phyloP scores from a whole-genome alignment of 1,140 invertebrate species.

The Propsilocerus akamusi region DNA sequence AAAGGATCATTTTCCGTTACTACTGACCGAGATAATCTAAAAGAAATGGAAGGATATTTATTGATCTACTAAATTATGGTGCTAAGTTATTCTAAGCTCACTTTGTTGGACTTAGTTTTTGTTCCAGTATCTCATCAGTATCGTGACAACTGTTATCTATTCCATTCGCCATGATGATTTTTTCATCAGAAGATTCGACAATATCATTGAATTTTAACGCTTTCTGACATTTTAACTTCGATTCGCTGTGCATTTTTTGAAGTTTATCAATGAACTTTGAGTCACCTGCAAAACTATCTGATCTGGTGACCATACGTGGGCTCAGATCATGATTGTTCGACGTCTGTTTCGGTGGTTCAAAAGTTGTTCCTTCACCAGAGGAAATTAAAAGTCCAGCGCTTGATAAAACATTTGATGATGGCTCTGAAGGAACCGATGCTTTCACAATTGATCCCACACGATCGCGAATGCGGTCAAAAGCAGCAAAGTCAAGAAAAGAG shows the following conservation, averaged over 20 bases:
- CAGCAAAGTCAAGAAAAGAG: conserved; percentile 28
- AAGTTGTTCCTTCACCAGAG: conserved; percentile 10
- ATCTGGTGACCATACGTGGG: conserved; percentile 31
- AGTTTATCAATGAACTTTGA: conserved; percentile 53
- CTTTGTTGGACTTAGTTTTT: conserved; percentile 24
- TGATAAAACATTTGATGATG: conserved; percentile 26
- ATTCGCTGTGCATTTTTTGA: conserved; percentile 22
- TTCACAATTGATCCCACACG: conserved; percentile 42
- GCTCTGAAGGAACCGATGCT: conserved; percentile 23
- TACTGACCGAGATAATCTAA: conserved; percentile 49
- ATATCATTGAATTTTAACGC: conserved; percentile 12
- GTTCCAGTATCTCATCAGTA: not conserved
- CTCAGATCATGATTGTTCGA: conserved; percentile 14
- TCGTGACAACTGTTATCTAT: too few species aligned
- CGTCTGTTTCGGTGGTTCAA: not conserved
- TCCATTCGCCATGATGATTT: not conserved
- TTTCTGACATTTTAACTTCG: conserved; percentile 3
- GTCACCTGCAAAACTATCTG: conserved; percentile 56
- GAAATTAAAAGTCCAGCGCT: conserved; percentile 38
- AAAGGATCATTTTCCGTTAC: conserved; percentile 82
- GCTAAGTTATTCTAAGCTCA: conserved; percentile 9
- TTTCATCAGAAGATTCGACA: conserved; percentile 11
- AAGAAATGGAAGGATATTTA: not conserved
- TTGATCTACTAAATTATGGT: not conserved
- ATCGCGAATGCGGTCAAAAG: conserved; percentile 34